These are phyloP conservation scores for Pristionchus fissidentatus DNA, from an alignment of 2,888 invertebrate genomes.

Conservation along the genomic window DNA sequence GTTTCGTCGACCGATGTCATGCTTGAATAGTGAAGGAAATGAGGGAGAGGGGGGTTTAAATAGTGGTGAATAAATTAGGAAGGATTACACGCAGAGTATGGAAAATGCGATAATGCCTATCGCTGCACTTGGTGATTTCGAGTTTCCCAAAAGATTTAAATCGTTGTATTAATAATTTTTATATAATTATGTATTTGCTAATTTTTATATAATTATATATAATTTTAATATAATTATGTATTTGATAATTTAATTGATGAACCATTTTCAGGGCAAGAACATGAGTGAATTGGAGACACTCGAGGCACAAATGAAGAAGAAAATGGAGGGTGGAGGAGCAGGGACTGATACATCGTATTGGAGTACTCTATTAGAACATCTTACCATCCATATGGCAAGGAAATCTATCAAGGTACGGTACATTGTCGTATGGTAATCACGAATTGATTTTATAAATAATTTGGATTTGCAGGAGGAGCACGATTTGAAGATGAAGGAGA, in stretches of 20 bases:
- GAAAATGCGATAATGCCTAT: background rate
- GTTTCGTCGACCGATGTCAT: constrained; percentile 36
- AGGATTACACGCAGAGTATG: background rate
- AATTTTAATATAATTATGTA: background rate
- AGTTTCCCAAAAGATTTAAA: too few relatives aligned
- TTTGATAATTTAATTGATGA: background rate
- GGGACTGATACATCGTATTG: constrained; percentile 96
- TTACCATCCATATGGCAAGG: constrained; percentile 80
- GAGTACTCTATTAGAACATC: constrained; percentile 92
- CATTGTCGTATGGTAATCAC: background rate
- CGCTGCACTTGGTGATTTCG: too few relatives aligned
- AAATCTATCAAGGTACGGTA: constrained; percentile 42
- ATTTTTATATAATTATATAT: background rate
- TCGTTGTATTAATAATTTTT: too few relatives aligned
- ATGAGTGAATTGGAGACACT: constrained; percentile 88
- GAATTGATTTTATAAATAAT: background rate
- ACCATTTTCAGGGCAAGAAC: constrained; percentile 85
- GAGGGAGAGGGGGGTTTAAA: constrained; percentile 5
- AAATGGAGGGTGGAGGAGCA: constrained; percentile 90
- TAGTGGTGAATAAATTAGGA: background rate
- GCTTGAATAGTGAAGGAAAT: constrained; percentile 7
- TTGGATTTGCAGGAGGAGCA: constrained; percentile 83
- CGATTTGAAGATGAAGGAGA: constrained; percentile 88
- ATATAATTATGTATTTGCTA: too few relatives aligned
- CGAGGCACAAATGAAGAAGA: constrained; percentile 85